Percentiles rank a stretch among this genome's conserved stretches.
phyloP scores from a whole-genome alignment of 30 jellyfish, hydroid and myxozoan species.

The Chrysaora quinquecirrha region DNA sequence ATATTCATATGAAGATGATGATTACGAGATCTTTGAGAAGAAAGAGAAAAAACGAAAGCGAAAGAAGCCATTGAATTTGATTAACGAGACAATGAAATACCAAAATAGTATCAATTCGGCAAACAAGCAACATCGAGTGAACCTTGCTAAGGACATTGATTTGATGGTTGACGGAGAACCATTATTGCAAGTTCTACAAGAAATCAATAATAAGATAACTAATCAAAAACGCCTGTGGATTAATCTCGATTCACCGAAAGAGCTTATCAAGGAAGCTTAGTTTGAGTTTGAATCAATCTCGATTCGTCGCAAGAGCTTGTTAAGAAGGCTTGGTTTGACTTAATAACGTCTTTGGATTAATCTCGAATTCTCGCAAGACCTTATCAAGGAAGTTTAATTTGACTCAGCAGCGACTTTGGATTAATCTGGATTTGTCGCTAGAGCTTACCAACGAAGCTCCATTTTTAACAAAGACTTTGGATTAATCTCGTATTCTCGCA shows the following conservation, averaged over 20 bases:
- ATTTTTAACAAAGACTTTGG: no score
- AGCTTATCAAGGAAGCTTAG: no score
- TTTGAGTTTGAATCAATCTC: no score
- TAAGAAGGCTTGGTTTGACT: no score
- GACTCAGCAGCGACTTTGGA: no score
- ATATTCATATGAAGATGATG: constrained; percentile 41
- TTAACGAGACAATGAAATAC: constrained; percentile 18
- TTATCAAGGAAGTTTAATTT: no score
- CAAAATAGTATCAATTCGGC: background rate
- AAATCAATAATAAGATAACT: constrained; percentile 57
- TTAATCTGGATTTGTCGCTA: no score
- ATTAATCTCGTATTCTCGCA: no score
- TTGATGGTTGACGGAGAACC: constrained; percentile 39
- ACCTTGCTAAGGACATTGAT: constrained; percentile 31
- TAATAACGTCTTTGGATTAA: no score
- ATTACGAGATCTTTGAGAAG: constrained; percentile 33
- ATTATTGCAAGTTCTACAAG: constrained; percentile 53
- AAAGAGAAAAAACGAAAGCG: constrained; percentile 44
- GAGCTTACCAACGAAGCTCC: no score
- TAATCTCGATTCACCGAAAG: constrained; percentile 34
- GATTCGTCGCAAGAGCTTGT: no score
- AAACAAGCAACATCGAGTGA: constrained; percentile 13
- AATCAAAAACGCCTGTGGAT: constrained; percentile 67
- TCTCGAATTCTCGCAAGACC: no score
- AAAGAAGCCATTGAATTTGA: constrained; percentile 27